These are phyloP conservation scores for Drosophila kokeensis DNA, from an alignment of 2,888 invertebrate species.

Conservation along the genomic window DNA sequence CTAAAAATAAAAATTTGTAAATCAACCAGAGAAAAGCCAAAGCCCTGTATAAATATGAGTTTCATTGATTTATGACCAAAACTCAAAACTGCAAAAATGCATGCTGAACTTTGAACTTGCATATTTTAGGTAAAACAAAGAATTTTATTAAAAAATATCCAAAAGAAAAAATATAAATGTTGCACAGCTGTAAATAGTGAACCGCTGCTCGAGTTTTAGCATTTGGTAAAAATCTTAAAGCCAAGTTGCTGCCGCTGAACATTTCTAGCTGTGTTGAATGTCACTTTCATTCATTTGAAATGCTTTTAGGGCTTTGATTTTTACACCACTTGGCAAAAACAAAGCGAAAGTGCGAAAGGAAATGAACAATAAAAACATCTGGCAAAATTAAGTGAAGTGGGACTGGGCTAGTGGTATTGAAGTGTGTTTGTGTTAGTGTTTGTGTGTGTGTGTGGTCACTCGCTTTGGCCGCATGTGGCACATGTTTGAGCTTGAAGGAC, in stretches of 20 bases:
- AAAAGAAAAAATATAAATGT: not conserved
- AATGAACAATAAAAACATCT: constrained; percentile 38
- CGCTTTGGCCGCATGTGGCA: constrained; percentile 58
- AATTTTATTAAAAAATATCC: constrained; percentile 2
- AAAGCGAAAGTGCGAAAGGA: constrained; percentile 39
- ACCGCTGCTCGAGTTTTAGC: not conserved
- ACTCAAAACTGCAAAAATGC: constrained; percentile 20
- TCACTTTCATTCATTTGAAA: constrained; percentile 50
- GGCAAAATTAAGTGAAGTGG: constrained; percentile 12
- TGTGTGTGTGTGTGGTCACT: constrained; percentile 49
- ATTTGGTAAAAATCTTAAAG: constrained; percentile 19
- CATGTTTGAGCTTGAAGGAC: constrained; percentile 65
- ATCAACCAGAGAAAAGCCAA: constrained; percentile 17
- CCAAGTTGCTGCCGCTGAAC: not conserved
- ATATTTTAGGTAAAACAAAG: constrained; percentile 1
- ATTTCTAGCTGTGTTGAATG: constrained; percentile 25
- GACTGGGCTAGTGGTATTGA: constrained; percentile 9
- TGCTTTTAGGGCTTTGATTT: constrained; percentile 71
- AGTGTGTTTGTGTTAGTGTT: constrained; percentile 19
- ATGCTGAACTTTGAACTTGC: constrained; percentile 1
- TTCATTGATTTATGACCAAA: constrained; percentile 62
- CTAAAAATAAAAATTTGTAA: constrained; percentile 36
- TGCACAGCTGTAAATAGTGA: not conserved
- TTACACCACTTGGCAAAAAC: constrained; percentile 31
- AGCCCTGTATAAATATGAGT: constrained; percentile 35